Base-by-base conservation (phyloP, 2,797 vertebrate genomes). In the Naso thynnoides region DNA sequence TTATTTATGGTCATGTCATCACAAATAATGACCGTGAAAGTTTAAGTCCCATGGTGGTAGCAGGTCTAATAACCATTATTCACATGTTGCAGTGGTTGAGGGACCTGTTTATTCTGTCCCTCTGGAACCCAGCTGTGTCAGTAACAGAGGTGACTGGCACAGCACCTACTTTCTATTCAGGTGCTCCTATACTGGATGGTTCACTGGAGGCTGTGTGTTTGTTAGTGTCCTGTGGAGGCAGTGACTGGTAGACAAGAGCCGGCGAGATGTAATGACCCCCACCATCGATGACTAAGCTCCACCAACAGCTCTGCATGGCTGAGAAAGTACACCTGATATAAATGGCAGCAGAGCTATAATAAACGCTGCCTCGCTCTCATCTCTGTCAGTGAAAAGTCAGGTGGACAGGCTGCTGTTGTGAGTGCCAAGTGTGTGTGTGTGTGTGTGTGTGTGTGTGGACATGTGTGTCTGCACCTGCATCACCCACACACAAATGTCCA, bases 321-420 rank as follows among this genome's bases (percentile, higher is more conserved):
- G 81, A 83, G 79, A 88, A 80, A 82, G 77, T 67, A 63, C 78
- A 85, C 67, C 79, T 89, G 81, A 88, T 87, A 85, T 90, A 90
- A 92, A 87, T 89, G 86, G 90, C 88, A 90, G 88, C 81, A 67
- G 72, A 81, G 86, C 84, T 78, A 84, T 77, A 90, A 89, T 84
- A 88, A 89, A 82, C 50, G 10, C 57, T 38, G 29, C 76, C 61
- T 77, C 65, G 11, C 66, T 81, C 64, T 64, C 58, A 38, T 44
- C 66, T 63, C 50, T 52, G 59, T 36, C 11, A 14, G 72, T 39
- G 74, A 44, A 52, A 52, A 73, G 57, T 70, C 61, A 73, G 70
- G 44, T 73, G 74, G 77, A 86, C 78, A 55, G 69, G 73, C 48
- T 71, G 69, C 70, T 55, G 64, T 41, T 74, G 69, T 56, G 56